A percentile compares a stretch with the other conserved stretches of the same genome.
Evolutionary conservation across 1,140 invertebrate genomes (phyloP).

Genomic region (Euwallacea fornicatus): DNA sequence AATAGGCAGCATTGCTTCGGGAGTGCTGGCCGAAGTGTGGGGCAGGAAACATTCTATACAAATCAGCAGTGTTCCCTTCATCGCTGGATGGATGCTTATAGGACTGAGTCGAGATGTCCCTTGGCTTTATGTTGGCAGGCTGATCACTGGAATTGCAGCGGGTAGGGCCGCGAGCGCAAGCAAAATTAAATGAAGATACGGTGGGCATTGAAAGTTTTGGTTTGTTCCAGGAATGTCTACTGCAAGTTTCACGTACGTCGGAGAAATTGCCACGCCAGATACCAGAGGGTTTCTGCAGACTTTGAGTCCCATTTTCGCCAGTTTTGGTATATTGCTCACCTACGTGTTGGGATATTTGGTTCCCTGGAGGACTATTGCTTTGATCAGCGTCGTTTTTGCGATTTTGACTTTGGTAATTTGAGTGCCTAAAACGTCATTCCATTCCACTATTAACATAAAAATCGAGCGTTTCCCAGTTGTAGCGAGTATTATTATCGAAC

Average conservation of each 20-base stretch:
- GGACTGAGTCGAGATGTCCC: slow-evolving; percentile 62
- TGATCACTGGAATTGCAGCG: slow-evolving; percentile 73
- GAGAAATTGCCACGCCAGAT: slow-evolving; percentile 60
- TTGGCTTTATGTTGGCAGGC: slow-evolving; percentile 67
- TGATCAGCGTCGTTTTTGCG: slow-evolving; percentile 62
- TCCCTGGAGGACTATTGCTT: slow-evolving; percentile 64
- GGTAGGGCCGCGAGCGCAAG: slow-evolving; percentile 54
- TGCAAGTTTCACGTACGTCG: slow-evolving; percentile 64
- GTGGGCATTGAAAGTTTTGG: too few relatives aligned
- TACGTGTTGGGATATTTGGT: slow-evolving; percentile 65
- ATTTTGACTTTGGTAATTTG: slow-evolving; percentile 55
- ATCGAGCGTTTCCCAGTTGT: too few relatives aligned
- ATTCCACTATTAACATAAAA: too few relatives aligned
- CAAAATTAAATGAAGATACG: background rate
- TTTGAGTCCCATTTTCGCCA: slow-evolving; percentile 66
- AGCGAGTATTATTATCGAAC: too few relatives aligned
- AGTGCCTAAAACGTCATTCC: background rate
- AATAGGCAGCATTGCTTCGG: slow-evolving; percentile 68
- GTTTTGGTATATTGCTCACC: slow-evolving; percentile 66
- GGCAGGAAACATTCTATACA: slow-evolving; percentile 73
- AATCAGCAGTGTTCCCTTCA: slow-evolving; percentile 70
- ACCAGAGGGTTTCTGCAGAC: slow-evolving; percentile 61
- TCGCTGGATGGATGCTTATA: slow-evolving; percentile 75
- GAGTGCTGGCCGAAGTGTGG: slow-evolving; percentile 66
- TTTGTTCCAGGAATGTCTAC: slow-evolving; percentile 60